Conservation (phyloP, 2,113 vertebrate genomes). For the Misgurnus anguillicaudatus region DNA sequence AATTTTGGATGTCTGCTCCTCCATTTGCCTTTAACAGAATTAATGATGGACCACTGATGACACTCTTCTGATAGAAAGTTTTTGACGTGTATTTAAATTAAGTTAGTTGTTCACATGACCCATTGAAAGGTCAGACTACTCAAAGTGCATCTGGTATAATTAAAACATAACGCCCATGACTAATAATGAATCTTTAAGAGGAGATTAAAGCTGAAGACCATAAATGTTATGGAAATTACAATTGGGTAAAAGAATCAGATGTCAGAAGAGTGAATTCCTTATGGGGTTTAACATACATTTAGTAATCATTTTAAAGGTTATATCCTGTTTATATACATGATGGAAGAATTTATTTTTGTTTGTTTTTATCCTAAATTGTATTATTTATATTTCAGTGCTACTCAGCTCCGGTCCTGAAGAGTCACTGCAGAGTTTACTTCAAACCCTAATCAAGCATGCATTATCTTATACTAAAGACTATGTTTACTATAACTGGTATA, state of each 20-base stretch:
- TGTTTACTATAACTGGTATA: no score
- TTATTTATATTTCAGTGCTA: no score
- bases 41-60: constrained; percentile 40
- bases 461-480: no score
- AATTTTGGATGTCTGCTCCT: constrained; percentile 17
- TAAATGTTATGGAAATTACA: constrained; percentile 35
- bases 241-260: constrained; percentile 21
- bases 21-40: constrained; percentile 15
- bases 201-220: constrained; percentile 26
- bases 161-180: constrained; percentile 44
- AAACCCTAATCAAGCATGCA: no score
- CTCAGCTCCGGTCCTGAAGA: no score
- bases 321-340: not conserved
- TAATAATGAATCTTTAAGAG: constrained; percentile 41
- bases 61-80: constrained; percentile 33
- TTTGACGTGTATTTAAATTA: constrained; percentile 41
- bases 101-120: constrained; percentile 10
- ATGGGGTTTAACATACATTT: not conserved
- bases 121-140: constrained; percentile 42
- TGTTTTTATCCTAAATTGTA: no score
- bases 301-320: not conserved
- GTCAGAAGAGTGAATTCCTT: not conserved
- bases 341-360: no score
- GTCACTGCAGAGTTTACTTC: no score
- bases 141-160: constrained; percentile 43